A percentile compares a stretch with the other conserved stretches of the same genome.
Evolutionary conservation across 1,140 invertebrate genomes (phyloP).

Genomic region (Matsumurasca onukii): DNA sequence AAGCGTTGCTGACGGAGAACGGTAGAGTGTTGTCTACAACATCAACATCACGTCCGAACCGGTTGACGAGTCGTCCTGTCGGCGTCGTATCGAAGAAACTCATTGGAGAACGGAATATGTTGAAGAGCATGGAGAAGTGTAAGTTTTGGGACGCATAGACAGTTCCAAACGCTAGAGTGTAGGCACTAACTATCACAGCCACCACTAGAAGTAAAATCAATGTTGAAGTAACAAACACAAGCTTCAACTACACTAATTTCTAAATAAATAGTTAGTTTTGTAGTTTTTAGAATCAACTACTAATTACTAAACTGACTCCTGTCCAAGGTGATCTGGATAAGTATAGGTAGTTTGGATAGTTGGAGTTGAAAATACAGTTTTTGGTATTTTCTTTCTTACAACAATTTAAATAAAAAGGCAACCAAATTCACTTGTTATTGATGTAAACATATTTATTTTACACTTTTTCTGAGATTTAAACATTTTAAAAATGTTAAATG

Average conservation of each 20-base stretch:
- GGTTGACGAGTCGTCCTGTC: slow-evolving; percentile 78
- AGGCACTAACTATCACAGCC: neutral
- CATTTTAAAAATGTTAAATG: too few relatives aligned
- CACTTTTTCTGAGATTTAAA: too few relatives aligned
- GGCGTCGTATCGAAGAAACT: slow-evolving; percentile 90
- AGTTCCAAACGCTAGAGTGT: slow-evolving; percentile 50
- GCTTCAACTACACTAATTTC: neutral
- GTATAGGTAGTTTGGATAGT: too few relatives aligned
- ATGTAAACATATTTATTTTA: too few relatives aligned
- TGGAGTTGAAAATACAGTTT: too few relatives aligned
- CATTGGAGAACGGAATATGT: slow-evolving; percentile 72
- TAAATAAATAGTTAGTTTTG: neutral
- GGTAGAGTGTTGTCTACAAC: slow-evolving; percentile 72
- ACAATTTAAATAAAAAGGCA: too few relatives aligned
- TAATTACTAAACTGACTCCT: neutral
- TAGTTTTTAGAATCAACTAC: neutral
- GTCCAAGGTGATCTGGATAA: neutral
- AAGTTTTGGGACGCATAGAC: slow-evolving; percentile 71
- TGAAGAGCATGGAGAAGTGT: slow-evolving; percentile 71
- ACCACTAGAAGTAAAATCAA: slow-evolving; percentile 12
- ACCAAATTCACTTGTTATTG: too few relatives aligned
- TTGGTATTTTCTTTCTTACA: too few relatives aligned
- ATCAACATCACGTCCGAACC: slow-evolving; percentile 71
- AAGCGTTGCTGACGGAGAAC: slow-evolving; percentile 43
- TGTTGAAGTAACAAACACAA: neutral